Base-by-base conservation (phyloP, 23 tunicate genomes). In the Oikopleura albicans region DNA sequence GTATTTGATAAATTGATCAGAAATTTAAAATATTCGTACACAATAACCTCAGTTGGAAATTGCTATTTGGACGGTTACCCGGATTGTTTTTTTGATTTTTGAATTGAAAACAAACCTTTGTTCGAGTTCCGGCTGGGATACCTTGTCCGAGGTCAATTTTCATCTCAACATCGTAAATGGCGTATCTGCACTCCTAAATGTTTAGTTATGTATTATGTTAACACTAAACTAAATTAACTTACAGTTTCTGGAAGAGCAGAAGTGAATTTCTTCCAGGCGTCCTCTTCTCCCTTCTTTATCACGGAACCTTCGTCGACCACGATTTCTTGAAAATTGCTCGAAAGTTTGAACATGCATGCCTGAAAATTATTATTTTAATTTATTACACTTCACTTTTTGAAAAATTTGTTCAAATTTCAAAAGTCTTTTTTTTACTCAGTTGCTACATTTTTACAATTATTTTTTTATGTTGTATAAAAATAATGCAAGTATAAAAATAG, bases 101-200 rank as follows among this genome's bases (percentile, higher is more conserved):
- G n/a, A n/a, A n/a, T n/a, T n/a, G n/a, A n/a, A n/a, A 49, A 12
- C 22, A 31, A 22, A 71, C 79, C 79, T 71, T 71, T 71, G 79
- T 71, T 71, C 79, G 33, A 2, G 2, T 37, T 71, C 79, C 79
- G 28, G 79, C 36, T 16, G 36, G 36, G 31, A 71, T 29, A 12
- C 79, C 79, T 34, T 34, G 37, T 22, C 79, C 79, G 4, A 71
- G 27, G 31, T 71, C 79, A 31, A 71, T 4, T 71, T 27, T 16
- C 27, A 71, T 71, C 4, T 16, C 79, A 71, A 71, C 37, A 29
- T 71, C 79, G 37, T 71, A 71, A 29, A 71, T 71, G 4, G 79
- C 79, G 31, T 71, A 71, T 71, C 79, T 34, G 31, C 79, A 71
- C 37, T 71, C 79, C 79, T 71, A 71, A 71, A 71, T 2, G 22